Evolutionary conservation across 2,797 vertebrate species (phyloP), one percentile per base, ranked within the genome.

Genomic region (Pangasius sanitwongsei): DNA sequence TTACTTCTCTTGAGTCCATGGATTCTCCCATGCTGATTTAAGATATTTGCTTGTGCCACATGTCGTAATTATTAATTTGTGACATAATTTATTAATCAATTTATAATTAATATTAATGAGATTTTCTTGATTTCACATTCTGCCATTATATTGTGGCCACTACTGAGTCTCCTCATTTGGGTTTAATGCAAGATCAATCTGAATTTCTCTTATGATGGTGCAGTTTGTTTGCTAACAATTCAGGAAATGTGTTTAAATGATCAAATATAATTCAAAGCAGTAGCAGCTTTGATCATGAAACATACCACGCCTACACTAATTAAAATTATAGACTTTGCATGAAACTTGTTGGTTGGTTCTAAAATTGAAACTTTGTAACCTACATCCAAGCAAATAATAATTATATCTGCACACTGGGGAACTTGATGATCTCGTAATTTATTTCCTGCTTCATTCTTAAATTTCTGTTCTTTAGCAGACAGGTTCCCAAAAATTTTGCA

Each of bases 11-110:
- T 15, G 53, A 74, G 31, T 75, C 12, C 18, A 72, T 37, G 4
- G 31, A n/a, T 63, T 75, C 63, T 65, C 86, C 11, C 5, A 34
- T 78, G 86, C 59, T 87, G 72, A 74, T 41, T 75, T 44, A 63
- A 75, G 20, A 53, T 65, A 13, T 53, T 65, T 65, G 37, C 59
- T n/a, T 67, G n/a, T 23, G 48, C 31, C 9, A 55, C 4, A 70
- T 37, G n/a, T 53, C 2, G 5, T 65, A 48, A 44, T 48, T 65
- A 41, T 48, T 61, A 37, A 65, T 48, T 65, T 83, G 25, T 44
- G 44, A 44, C 44, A 44, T 44, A 44, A 44, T 44, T 44, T 44
- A 44, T 44, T 44, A 44, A 44, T 44, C 6, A 6, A 6, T 44
- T 44, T 44, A 44, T 44, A 44, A 44, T 44, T 44, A 6, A 44